Evolutionary conservation across 1,140 invertebrate genomes (phyloP), one percentile per base, ranked within the genome.

Genomic region (Pseudomyrmex gracilis): DNA sequence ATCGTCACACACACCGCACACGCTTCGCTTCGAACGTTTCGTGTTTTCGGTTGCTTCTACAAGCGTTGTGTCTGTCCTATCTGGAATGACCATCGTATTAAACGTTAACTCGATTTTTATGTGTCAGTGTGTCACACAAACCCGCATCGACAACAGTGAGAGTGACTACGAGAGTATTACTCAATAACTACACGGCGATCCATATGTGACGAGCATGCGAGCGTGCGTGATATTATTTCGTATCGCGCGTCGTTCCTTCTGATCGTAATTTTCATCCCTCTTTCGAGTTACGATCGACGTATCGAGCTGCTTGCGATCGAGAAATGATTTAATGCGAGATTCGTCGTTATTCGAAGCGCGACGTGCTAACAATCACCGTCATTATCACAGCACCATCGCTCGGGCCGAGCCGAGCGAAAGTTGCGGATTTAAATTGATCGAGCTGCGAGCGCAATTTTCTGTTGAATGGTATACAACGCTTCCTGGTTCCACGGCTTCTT

Each of bases 61-160:
- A 12, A 5, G 12, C 3, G 45, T 57, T 43, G 12, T 24, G 10
- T 10, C 20, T 64, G 22, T 17, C 17, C 61, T 78, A 84, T 84
- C 60, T 76, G 49, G 53, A 87, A 34, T 34, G 34, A 0, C 7
- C 7, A 34, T 34, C 34, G 34, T 34, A 34, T 5, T 34, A 34
- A 5, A 0, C 34, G 34, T 34, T 7, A 34, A 7, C 7, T 34
- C 34, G 34, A 34, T 34, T 34, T 63, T 88, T 89, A 43, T 87
- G 80, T 88, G 88, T 89, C 86, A 90, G 84, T 86, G 51, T 91
- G 88, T 84, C 84, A 83, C 74, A 63, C 20, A 83, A 73, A 61
- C 66, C 68, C 76, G 78, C 90, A 87, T 82, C 87, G 83, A 12
- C 57, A n/a, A 63, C 66, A 76, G 84, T 89, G 84, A 89, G 85